These are phyloP conservation scores for Pantherophis alleghaniensis DNA, from an alignment of 2,797 vertebrate species.

Conservation along the genomic window DNA sequence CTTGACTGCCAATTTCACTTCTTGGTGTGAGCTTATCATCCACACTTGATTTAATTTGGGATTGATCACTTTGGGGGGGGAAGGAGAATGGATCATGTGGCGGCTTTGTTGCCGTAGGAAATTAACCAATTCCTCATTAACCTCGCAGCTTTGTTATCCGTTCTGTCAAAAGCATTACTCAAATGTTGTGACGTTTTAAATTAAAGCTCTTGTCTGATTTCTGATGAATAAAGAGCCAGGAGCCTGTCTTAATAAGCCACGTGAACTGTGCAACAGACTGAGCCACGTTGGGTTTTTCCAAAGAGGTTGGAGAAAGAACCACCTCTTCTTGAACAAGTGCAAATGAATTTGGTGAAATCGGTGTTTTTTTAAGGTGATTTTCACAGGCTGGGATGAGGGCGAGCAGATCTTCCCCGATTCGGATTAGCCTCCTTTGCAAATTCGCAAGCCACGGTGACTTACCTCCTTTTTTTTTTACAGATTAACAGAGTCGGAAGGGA, in stretches of 20 bases:
- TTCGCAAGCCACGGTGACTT: conserved; percentile 5
- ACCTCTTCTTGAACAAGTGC: background rate
- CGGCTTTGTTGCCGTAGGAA: background rate
- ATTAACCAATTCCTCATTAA: background rate
- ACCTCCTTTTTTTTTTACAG: conserved; percentile 1
- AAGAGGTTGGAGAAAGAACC: background rate
- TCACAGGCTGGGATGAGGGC: background rate
- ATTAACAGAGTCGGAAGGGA: no score
- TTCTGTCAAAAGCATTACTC: background rate
- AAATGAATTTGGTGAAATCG: background rate
- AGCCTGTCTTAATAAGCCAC: background rate
- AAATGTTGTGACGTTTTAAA: background rate
- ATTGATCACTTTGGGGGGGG: background rate
- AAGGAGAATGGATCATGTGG: background rate
- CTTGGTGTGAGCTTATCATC: background rate
- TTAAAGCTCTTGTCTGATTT: background rate
- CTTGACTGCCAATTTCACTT: background rate
- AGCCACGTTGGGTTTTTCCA: background rate
- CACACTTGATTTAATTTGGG: background rate
- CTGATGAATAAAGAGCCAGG: background rate
- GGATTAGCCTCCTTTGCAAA: background rate
- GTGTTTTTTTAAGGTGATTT: conserved; percentile 6
- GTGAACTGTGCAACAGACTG: background rate
- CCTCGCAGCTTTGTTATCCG: background rate
- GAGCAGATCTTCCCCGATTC: background rate